Evolutionary conservation across 2,888 invertebrate species (phyloP), one percentile per base, ranked within the genome.

Genomic region (Mythimna lalbum): DNA sequence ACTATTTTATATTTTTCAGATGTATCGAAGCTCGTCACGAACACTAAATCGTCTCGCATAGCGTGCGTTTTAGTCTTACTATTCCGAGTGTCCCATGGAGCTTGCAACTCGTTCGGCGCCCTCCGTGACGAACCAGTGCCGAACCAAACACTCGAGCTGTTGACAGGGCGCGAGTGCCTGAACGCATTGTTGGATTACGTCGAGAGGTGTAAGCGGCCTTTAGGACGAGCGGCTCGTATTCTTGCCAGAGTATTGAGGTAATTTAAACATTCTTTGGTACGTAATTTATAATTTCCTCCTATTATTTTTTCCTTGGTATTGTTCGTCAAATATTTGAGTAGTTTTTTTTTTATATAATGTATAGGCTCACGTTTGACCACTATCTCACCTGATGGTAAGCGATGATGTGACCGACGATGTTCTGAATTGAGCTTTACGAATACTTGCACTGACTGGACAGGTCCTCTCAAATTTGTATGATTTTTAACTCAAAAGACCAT

Each of bases 221-320:
- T 93, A 63, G 96, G 96, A 27, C 90, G 96, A 73, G 96, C 96
- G 0, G 94, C 96, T 2, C 91, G 94, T 36, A 96, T 97, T 77
- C 90, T 97, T n/a, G 93, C 92, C 10, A 93, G 95, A 77, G 96
- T 97, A 21, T 90, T 96, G 61, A 95, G 96, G 97, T 96, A 88
- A 80, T 39, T 36, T 52, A n/a, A n/a, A 27, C 10, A 4, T 47
- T 0, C 47, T 6, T 5, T 27, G 9, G 9, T 33, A 9, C n/a
- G n/a, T n/a, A n/a, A n/a, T n/a, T n/a, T n/a, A n/a, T n/a, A n/a
- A n/a, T n/a, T n/a, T n/a, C n/a, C n/a, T n/a, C n/a, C n/a, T n/a
- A n/a, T n/a, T n/a, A 33, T 33, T 33, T 33, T 33, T 33, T 33
- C 9, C 9, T 33, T 33, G 33, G 33, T 33, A 1, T 33, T 33